phyloP scores from a whole-genome alignment of 2,888 invertebrate genomes.

The Villa cingulata region DNA sequence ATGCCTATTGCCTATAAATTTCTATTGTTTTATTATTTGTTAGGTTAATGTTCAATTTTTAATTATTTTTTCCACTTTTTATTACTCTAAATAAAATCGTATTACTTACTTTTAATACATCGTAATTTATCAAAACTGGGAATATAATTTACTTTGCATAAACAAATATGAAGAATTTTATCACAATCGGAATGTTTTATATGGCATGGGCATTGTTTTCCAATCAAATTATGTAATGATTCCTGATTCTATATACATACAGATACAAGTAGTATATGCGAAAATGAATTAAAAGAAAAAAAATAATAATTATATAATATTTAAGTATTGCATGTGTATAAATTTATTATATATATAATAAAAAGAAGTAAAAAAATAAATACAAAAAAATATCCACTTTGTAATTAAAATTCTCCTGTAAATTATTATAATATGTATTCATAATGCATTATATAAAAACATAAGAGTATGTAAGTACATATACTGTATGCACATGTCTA shows the following conservation, averaged over 20 bases:
- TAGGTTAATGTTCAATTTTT: too few species aligned
- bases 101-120: slow-evolving; percentile 23
- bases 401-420: not conserved
- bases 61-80: too few species aligned
- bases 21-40: too few species aligned
- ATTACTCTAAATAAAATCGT: too few species aligned
- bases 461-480: too few species aligned
- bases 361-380: not conserved
- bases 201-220: slow-evolving; percentile 27
- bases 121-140: slow-evolving; percentile 27
- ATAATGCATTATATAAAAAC: not conserved
- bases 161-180: slow-evolving; percentile 19
- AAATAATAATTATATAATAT: too few species aligned
- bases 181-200: slow-evolving; percentile 23
- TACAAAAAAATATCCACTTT: not conserved
- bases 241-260: too few species aligned
- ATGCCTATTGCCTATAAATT: too few species aligned
- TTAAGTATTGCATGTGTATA: too few species aligned
- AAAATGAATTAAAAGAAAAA: too few species aligned
- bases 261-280: too few species aligned
- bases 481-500: not conserved
- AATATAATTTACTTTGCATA: slow-evolving; percentile 18
- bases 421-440: not conserved
- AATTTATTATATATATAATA: too few species aligned
- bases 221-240: slow-evolving; percentile 23